Evolutionary conservation across 2,113 vertebrate genomes (phyloP).

Genomic region (Gasterosteus nipponicus): DNA sequence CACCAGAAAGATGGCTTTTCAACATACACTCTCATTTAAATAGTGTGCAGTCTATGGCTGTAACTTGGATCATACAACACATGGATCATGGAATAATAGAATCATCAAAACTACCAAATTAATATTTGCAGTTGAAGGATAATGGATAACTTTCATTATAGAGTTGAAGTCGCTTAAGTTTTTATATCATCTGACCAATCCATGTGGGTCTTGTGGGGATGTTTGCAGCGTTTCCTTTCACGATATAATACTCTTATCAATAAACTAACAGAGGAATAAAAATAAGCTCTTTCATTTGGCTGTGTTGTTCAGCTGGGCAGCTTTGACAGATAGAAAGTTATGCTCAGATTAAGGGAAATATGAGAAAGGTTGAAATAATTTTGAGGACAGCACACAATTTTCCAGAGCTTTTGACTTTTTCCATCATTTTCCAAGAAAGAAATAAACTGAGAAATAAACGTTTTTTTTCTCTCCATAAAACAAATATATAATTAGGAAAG

Average conservation of each 20-base stretch:
- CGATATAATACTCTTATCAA: not conserved
- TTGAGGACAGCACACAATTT: no score
- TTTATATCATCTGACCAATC: no score
- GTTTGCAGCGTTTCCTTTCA: not conserved
- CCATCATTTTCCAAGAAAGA: not conserved
- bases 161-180: no score
- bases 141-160: no score
- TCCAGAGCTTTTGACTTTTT: not conserved
- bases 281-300: not conserved
- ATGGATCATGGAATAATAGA: no score
- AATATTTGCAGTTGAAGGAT: no score
- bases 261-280: not conserved
- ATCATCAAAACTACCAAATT: no score
- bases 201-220: not conserved
- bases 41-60: no score
- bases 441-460: not conserved
- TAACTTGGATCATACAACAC: no score
- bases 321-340: not conserved
- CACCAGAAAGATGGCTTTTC: not conserved
- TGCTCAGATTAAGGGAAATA: not conserved
- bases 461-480: constrained; percentile 9
- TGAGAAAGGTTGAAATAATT: no score
- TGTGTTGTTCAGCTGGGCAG: not conserved
- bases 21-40: not conserved
- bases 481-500: constrained; percentile 51